Percentiles rank a stretch among this genome's conserved stretches.
Evolutionary conservation across 2,113 vertebrate genomes (phyloP).

Genomic region (Pardalotus punctatus): DNA sequence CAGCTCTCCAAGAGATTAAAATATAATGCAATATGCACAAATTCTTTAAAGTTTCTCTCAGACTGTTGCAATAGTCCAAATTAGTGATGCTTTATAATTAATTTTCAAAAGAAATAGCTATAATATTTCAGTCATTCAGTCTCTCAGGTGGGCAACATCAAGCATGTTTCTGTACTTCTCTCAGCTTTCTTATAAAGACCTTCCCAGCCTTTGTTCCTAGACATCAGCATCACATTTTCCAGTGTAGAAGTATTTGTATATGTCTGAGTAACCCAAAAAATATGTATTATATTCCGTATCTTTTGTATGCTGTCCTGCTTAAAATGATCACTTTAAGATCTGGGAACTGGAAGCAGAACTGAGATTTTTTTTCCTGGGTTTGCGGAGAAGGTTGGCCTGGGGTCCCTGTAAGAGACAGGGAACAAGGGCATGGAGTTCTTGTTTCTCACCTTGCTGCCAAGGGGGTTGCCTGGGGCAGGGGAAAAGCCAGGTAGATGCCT

Average conservation of each 20-base stretch:
- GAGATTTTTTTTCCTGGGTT: not conserved
- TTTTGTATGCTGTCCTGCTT: not conserved
- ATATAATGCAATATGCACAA: not conserved
- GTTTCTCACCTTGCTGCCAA: not conserved
- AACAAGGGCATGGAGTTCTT: not conserved
- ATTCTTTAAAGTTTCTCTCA: not conserved
- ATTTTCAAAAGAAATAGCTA: not conserved
- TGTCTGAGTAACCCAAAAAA: not conserved
- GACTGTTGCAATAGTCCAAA: not conserved
- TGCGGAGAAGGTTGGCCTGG: fast-evolving
- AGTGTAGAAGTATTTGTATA: not conserved
- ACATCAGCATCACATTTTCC: not conserved
- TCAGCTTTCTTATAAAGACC: not conserved
- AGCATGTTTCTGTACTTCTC: not conserved
- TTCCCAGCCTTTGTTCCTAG: not conserved
- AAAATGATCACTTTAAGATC: not conserved
- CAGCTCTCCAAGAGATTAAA: not conserved
- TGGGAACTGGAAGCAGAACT: not conserved
- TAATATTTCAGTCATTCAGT: not conserved
- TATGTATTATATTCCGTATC: not conserved
- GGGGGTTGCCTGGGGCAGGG: not conserved
- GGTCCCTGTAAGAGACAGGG: not conserved
- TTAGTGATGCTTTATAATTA: not conserved
- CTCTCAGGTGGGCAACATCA: not conserved
- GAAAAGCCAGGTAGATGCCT: not conserved